Percentiles rank a stretch among this genome's conserved stretches.
Conservation (phyloP, 2,113 vertebrate genomes). For the Pongo pygmaeus region DNA sequence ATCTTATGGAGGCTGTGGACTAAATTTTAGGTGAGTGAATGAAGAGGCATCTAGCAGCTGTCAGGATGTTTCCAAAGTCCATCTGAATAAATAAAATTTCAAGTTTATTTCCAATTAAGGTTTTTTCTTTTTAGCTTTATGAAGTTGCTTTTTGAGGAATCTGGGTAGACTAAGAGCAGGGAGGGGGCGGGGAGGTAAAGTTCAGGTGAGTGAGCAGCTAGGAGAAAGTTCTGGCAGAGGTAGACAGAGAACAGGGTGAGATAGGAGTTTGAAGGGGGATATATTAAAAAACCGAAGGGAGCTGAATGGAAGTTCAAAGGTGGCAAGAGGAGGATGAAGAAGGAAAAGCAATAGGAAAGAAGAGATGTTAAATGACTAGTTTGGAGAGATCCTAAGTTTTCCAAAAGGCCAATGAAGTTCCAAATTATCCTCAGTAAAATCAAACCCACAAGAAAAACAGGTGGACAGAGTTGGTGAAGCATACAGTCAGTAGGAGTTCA, state of each 20-base stretch:
- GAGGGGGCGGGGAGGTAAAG: background rate
- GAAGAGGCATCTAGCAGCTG: background rate
- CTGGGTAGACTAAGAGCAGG: background rate
- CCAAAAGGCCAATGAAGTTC: background rate
- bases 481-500: background rate
- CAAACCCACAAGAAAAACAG: background rate
- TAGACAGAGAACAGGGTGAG: background rate
- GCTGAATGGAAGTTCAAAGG: background rate
- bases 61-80: background rate
- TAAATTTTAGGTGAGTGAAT: background rate
- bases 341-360: background rate
- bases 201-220: background rate
- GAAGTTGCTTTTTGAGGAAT: background rate
- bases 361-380: background rate
- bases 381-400: background rate
- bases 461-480: background rate
- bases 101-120: background rate
- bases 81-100: background rate
- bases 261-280: background rate
- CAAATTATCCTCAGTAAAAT: background rate
- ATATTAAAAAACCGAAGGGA: too few relatives aligned
- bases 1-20: too few relatives aligned
- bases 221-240: background rate
- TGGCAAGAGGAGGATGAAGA: background rate
- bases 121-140: background rate